Conservation (phyloP, 2,888 invertebrate species). For the Dryococelus australis region DNA sequence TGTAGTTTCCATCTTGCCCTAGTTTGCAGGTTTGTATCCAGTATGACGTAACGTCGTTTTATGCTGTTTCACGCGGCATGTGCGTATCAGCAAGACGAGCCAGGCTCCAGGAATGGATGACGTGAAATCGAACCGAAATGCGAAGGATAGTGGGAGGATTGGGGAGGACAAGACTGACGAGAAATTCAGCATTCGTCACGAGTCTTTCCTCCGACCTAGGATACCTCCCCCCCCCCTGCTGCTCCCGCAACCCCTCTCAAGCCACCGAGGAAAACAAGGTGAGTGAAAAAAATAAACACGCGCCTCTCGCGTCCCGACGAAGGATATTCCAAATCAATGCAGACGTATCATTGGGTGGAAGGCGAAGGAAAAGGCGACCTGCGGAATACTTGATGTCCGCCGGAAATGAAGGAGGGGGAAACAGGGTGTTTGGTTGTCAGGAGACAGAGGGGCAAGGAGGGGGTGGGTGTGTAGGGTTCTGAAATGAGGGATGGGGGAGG, state of each 20-base stretch:
- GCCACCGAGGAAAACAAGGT: background rate
- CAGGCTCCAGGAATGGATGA: background rate
- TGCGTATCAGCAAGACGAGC: too few species aligned
- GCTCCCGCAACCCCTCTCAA: background rate
- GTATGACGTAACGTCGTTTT: too few species aligned
- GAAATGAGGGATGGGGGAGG: too few species aligned
- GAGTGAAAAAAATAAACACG: background rate
- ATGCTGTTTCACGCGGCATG: too few species aligned
- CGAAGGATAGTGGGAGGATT: background rate
- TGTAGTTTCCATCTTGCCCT: too few species aligned
- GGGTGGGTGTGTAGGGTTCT: too few species aligned
- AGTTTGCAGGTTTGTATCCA: too few species aligned
- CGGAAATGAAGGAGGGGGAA: too few species aligned
- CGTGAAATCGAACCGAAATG: background rate
- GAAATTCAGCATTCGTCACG: background rate
- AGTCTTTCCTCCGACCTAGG: background rate
- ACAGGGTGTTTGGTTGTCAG: background rate
- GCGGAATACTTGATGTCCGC: background rate
- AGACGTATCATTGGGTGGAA: background rate
- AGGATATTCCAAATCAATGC: background rate
- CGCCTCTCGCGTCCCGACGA: background rate
- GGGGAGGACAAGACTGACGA: background rate
- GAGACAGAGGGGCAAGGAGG: background rate
- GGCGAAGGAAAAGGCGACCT: background rate
- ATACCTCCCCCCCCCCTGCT: background rate